Evolutionary conservation across 2,113 vertebrate genomes (phyloP).

Genomic region (Anolis sagrei): DNA sequence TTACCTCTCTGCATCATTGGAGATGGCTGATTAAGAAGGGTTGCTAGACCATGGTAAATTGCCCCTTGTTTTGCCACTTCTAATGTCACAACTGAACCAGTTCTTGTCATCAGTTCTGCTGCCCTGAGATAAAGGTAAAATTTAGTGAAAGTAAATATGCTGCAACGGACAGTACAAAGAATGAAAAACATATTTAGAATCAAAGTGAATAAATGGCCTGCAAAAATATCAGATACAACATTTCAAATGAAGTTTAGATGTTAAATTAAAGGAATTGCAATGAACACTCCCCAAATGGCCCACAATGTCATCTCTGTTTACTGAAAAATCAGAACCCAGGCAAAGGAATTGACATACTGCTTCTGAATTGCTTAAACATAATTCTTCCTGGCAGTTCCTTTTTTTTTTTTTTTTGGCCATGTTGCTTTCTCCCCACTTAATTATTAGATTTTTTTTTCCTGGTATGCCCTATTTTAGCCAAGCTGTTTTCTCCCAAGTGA

Average conservation of each 20-base stretch:
- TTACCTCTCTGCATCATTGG: conserved; percentile 96
- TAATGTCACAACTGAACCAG: conserved; percentile 94
- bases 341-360: no score
- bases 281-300: no score
- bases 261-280: not conserved
- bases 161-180: not conserved
- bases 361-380: no score
- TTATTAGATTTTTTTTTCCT: no score
- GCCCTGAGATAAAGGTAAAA: conserved; percentile 80
- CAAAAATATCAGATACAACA: not conserved
- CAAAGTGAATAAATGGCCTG: not conserved
- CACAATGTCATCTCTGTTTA: no score
- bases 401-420: no score
- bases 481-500: no score
- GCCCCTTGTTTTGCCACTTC: conserved; percentile 98
- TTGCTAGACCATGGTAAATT: conserved; percentile 97
- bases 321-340: no score
- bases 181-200: not conserved
- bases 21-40: conserved; percentile 95
- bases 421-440: no score
- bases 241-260: not conserved
- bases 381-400: no score
- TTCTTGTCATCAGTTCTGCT: conserved; percentile 98
- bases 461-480: no score
- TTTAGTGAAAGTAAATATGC: not conserved